Conservation (phyloP, 2,113 vertebrate genomes). For the Emydura subglobosa region DNA sequence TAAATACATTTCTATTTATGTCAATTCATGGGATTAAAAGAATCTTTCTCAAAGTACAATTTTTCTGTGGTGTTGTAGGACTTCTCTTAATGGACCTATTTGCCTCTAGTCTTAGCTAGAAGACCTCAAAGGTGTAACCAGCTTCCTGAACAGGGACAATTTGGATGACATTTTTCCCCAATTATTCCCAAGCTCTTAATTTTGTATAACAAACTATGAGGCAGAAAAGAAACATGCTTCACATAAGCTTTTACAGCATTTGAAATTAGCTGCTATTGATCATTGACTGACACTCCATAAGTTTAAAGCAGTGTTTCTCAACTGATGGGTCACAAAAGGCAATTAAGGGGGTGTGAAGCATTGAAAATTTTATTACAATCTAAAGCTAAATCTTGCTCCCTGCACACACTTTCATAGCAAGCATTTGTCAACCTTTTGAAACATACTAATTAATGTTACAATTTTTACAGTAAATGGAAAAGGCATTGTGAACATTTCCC, state of each 20-base stretch:
- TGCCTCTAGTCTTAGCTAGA: background rate
- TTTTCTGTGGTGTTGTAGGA: background rate
- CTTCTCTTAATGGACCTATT: background rate
- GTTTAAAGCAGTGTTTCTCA: background rate
- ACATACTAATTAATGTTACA: background rate
- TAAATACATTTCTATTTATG: background rate
- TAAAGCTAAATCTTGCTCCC: background rate
- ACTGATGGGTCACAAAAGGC: background rate
- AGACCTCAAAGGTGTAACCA: background rate
- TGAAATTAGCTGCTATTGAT: background rate
- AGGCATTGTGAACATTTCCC: background rate
- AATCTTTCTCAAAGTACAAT: background rate
- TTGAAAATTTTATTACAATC: background rate
- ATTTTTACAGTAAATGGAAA: background rate
- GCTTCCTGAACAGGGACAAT: background rate
- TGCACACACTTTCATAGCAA: background rate
- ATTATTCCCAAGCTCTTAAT: background rate
- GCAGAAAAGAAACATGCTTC: background rate
- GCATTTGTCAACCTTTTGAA: background rate
- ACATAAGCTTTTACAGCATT: background rate
- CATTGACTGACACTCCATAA: accelerated
- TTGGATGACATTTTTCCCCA: background rate
- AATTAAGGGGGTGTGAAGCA: background rate
- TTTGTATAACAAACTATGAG: background rate
- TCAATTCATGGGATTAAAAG: background rate